Conservation (phyloP, 2,797 vertebrate species). For the Rhabdophis nuchalis region DNA sequence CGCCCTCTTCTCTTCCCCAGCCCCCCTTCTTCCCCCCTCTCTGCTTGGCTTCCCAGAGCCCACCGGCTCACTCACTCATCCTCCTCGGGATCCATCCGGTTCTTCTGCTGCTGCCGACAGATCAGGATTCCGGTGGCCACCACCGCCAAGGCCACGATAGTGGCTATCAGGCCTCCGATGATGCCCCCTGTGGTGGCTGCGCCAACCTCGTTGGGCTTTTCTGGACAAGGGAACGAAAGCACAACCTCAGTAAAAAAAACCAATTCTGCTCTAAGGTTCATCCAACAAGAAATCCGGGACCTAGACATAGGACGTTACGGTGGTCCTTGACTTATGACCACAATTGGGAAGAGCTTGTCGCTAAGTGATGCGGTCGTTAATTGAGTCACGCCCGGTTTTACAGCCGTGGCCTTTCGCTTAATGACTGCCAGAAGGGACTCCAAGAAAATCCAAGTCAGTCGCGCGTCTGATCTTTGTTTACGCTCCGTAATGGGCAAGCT, state of each 20-base stretch:
- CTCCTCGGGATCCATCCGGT: slow-evolving; percentile 59
- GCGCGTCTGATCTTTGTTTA: too few relatives aligned
- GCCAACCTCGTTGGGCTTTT: slow-evolving; percentile 45
- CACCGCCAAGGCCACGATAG: slow-evolving; percentile 61
- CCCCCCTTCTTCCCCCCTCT: background rate
- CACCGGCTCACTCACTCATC: slow-evolving; percentile 52
- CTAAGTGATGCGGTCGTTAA: too few relatives aligned
- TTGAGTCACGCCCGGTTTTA: too few relatives aligned
- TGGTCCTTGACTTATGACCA: too few relatives aligned
- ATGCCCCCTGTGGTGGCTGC: slow-evolving; percentile 67
- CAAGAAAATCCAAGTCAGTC: too few relatives aligned
- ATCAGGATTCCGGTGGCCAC: slow-evolving; percentile 58
- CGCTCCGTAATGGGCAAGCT: too few relatives aligned
- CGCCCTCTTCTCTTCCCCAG: rapidly evolving
- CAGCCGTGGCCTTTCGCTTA: too few relatives aligned
- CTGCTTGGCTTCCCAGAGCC: background rate
- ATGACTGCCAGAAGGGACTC: too few relatives aligned
- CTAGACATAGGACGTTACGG: rapidly evolving
- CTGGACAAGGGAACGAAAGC: background rate
- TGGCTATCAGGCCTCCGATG: slow-evolving; percentile 66
- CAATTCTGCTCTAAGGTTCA: background rate
- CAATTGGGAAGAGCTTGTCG: too few relatives aligned
- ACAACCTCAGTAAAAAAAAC: background rate
- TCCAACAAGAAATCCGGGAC: background rate
- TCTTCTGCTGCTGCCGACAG: slow-evolving; percentile 65